phyloP scores from a whole-genome alignment of 2,888 invertebrate genomes.

The Agrochola macilenta region DNA sequence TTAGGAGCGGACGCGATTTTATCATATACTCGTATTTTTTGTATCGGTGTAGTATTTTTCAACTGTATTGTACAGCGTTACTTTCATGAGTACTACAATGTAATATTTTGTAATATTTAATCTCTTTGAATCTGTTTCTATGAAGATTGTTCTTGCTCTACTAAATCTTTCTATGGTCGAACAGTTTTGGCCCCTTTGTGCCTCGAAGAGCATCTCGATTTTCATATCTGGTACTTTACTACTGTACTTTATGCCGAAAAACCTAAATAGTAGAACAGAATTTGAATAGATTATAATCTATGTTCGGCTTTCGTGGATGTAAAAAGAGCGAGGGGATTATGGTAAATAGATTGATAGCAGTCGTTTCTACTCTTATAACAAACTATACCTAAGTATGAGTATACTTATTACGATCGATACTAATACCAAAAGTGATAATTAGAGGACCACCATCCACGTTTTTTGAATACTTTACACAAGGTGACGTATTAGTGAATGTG shows the following conservation, averaged over 20 bases:
- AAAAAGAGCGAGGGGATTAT: background rate
- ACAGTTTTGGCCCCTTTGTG: background rate
- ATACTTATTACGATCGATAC: background rate
- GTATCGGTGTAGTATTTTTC: no score
- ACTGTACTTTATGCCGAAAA: background rate
- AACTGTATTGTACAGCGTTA: background rate
- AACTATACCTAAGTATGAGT: background rate
- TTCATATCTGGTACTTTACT: no score
- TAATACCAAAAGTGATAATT: background rate
- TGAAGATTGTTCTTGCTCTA: background rate
- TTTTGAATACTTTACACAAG: no score
- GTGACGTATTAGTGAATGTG: no score
- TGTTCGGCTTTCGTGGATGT: background rate
- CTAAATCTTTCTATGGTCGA: background rate
- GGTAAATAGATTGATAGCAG: background rate
- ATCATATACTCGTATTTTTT: no score
- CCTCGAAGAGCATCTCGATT: background rate
- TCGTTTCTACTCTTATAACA: no score
- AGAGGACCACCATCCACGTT: background rate
- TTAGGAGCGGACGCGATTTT: slow-evolving; percentile 35
- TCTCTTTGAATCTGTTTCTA: background rate
- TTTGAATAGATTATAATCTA: background rate
- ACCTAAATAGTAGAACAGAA: background rate
- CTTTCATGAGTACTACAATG: background rate
- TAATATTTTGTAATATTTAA: background rate